Conservation (phyloP, 53 echinoderm and acorn worm genomes). For the Paelopatides confundens region DNA sequence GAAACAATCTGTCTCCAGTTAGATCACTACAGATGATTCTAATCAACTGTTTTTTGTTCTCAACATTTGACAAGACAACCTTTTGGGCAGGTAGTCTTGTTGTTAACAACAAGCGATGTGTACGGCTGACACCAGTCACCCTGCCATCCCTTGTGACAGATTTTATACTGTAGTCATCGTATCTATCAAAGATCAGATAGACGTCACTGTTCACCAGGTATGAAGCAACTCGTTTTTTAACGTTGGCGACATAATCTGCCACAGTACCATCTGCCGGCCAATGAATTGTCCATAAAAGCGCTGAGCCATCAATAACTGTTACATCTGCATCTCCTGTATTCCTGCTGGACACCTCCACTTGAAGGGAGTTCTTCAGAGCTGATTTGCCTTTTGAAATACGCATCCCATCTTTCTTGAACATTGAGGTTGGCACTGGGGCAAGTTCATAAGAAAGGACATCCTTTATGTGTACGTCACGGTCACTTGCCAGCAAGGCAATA, state of each 20-base stretch:
- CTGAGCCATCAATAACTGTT: slow-evolving; percentile 64
- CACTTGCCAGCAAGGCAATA: slow-evolving; percentile 41
- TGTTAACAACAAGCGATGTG: no score
- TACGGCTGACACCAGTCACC: no score
- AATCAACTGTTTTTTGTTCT: slow-evolving; percentile 60
- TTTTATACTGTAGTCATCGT: slow-evolving; percentile 51
- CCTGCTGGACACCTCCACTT: slow-evolving; percentile 55
- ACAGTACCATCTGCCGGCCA: slow-evolving; percentile 56
- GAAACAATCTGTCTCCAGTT: slow-evolving; percentile 6
- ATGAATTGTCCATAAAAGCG: slow-evolving; percentile 54
- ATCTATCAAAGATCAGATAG: slow-evolving; percentile 55
- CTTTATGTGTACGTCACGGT: not conserved
- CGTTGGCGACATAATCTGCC: no score
- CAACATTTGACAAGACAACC: no score
- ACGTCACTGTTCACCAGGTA: no score
- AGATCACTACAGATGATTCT: slow-evolving; percentile 49
- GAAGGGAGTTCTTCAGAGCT: no score
- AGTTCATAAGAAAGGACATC: no score
- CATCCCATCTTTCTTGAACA: slow-evolving; percentile 45
- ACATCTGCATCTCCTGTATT: slow-evolving; percentile 13
- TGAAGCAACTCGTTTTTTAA: no score
- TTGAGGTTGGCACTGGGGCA: slow-evolving; percentile 45
- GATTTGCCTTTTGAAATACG: no score
- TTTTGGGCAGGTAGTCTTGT: no score
- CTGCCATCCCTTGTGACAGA: slow-evolving; percentile 54